These are phyloP conservation scores for Venustaconcha ellipsiformis DNA, from an alignment of 1,140 invertebrate genomes.

Conservation along the genomic window DNA sequence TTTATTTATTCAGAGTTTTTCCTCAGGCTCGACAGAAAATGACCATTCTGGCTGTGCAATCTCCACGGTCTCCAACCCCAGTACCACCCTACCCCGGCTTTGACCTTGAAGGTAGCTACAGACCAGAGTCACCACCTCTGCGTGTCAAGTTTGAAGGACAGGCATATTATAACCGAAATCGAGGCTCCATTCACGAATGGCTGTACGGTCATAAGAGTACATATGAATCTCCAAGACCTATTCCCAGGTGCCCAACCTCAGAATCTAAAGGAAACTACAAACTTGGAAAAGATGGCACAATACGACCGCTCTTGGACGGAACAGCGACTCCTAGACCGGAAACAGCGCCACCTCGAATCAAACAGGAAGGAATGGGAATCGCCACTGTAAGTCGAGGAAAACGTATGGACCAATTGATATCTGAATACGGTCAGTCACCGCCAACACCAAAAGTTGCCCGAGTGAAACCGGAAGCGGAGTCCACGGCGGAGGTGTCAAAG, in stretches of 20 bases:
- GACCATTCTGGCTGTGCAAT: too few relatives aligned
- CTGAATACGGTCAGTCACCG: conserved; percentile 36
- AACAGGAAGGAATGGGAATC: conserved; percentile 40
- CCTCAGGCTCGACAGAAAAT: too few relatives aligned
- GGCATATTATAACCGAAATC: conserved; percentile 39
- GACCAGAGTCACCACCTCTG: conserved; percentile 35
- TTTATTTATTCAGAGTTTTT: too few relatives aligned
- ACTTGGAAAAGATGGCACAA: conserved; percentile 48
- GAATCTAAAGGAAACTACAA: conserved; percentile 49
- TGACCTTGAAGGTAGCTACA: conserved; percentile 47
- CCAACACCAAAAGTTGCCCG: conserved; percentile 31
- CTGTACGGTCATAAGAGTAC: conserved; percentile 38
- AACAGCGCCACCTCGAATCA: conserved; percentile 45
- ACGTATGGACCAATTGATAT: conserved; percentile 41
- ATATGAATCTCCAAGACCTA: conserved; percentile 38
- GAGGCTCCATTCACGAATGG: conserved; percentile 50
- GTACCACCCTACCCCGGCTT: conserved; percentile 56
- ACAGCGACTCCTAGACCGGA: conserved; percentile 44
- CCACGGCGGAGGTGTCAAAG: conserved; percentile 27
- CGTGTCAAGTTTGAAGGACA: conserved; percentile 54
- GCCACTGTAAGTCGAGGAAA: conserved; percentile 42
- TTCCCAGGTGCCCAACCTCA: conserved; percentile 49
- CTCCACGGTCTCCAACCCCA: background rate
- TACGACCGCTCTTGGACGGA: conserved; percentile 49
- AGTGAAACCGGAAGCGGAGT: conserved; percentile 45